A percentile compares a stretch with the other conserved stretches of the same genome.
Conservation (phyloP, 2,888 invertebrate genomes). For the Acrocyrtus sp. region DNA sequence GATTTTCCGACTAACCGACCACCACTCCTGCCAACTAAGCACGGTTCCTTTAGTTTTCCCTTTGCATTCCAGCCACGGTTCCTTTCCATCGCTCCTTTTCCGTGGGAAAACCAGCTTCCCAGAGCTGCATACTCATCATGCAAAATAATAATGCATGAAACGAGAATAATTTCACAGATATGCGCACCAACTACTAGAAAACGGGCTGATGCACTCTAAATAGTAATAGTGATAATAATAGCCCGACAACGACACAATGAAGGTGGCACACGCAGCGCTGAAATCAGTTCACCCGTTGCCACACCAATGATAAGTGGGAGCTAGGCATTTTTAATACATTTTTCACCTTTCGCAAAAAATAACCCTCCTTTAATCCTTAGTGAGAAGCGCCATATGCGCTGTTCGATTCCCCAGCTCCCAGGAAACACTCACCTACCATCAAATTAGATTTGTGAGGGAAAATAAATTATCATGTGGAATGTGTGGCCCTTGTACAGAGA, state of each 20-base stretch:
- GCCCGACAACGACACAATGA: too few relatives aligned
- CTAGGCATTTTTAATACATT: neutral
- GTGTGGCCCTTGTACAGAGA: neutral
- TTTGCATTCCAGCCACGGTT: neutral
- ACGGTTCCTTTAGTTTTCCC: neutral
- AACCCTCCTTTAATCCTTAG: too few relatives aligned
- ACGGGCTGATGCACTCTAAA: neutral
- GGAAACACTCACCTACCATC: too few relatives aligned
- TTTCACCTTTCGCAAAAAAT: neutral
- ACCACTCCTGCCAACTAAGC: constrained; percentile 2
- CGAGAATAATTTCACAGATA: constrained; percentile 41
- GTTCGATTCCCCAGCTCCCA: too few relatives aligned
- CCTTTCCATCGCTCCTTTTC: neutral
- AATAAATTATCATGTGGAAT: constrained; percentile 10
- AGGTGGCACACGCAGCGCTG: too few relatives aligned
- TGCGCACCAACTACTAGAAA: constrained; percentile 15
- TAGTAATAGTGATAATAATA: neutral
- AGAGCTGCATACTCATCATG: constrained; percentile 2
- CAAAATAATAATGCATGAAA: constrained; percentile 35
- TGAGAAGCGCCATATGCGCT: too few relatives aligned
- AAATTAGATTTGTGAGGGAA: constrained; percentile 15
- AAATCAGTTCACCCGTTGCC: too few relatives aligned
- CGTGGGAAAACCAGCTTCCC: neutral
- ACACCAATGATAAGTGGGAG: too few relatives aligned
- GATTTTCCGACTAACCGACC: constrained; percentile 52